These are phyloP conservation scores for Eulemur mongoz DNA, from an alignment of 2,797 vertebrate species.

Conservation along the genomic window DNA sequence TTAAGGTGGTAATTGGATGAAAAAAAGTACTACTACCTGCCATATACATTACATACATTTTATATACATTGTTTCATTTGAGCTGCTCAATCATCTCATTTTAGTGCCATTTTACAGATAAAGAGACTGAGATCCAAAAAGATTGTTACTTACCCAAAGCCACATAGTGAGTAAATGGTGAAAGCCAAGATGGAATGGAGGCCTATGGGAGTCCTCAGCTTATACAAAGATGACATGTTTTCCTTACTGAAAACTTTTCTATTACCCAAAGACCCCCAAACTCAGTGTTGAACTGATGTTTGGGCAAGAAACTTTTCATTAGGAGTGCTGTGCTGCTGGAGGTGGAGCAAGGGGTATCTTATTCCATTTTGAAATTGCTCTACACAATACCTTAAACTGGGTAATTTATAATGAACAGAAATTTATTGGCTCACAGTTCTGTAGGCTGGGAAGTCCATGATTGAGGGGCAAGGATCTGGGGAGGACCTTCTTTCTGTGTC, in stretches of 20 bases:
- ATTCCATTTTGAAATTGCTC: background rate
- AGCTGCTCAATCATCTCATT: background rate
- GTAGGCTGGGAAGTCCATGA: too few species aligned
- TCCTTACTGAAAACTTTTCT: background rate
- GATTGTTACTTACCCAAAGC: background rate
- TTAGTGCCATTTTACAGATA: conserved; percentile 14
- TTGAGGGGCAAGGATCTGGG: too few species aligned
- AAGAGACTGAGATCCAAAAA: conserved; percentile 7
- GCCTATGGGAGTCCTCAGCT: background rate
- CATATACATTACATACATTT: background rate
- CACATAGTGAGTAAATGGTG: background rate
- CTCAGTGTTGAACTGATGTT: background rate
- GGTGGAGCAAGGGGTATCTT: background rate
- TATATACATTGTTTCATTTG: conserved; percentile 2
- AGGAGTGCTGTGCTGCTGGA: background rate
- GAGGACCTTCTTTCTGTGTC: too few species aligned
- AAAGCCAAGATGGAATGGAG: background rate
- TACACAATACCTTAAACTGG: too few species aligned
- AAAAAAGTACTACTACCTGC: background rate
- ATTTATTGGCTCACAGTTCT: too few species aligned
- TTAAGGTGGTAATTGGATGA: background rate
- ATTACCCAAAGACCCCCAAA: background rate
- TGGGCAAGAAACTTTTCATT: background rate
- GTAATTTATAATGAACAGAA: too few species aligned
- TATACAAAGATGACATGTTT: background rate